phyloP scores from a whole-genome alignment of 92 coral and sea anemone genomes.

The Diadumene lineata region DNA sequence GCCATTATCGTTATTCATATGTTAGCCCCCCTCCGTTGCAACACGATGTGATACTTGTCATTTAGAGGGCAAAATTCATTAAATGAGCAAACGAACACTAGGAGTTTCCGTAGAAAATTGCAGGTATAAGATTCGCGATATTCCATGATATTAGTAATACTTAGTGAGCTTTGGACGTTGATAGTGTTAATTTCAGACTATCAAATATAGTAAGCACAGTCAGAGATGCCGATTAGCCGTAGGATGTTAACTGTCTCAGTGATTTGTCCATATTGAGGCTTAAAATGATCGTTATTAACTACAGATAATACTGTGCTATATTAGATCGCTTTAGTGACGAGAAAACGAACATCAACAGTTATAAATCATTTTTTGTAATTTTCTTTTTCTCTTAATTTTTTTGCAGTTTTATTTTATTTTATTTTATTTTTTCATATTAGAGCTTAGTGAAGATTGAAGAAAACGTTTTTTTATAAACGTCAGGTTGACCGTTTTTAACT shows the following conservation, averaged over 20 bases:
- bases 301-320: background rate
- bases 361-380: background rate
- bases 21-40: constrained; percentile 15
- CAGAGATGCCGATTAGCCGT: background rate
- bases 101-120: background rate
- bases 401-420: no score
- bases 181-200: constrained; percentile 10
- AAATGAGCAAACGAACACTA: background rate
- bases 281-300: no score
- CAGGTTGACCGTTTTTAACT: no score
- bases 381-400: background rate
- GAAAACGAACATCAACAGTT: background rate
- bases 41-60: background rate
- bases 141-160: background rate
- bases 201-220: background rate
- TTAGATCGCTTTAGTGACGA: background rate
- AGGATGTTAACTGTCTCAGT: background rate
- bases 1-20: constrained; percentile 6
- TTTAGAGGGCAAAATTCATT: background rate
- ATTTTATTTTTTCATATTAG: no score
- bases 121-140: background rate
- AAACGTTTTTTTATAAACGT: no score
- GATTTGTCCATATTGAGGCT: constrained; percentile 1
- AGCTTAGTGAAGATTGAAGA: no score
- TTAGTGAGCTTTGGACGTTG: background rate